phyloP scores from a whole-genome alignment of 1,140 invertebrate genomes.

The Trichonephila clavipes region DNA sequence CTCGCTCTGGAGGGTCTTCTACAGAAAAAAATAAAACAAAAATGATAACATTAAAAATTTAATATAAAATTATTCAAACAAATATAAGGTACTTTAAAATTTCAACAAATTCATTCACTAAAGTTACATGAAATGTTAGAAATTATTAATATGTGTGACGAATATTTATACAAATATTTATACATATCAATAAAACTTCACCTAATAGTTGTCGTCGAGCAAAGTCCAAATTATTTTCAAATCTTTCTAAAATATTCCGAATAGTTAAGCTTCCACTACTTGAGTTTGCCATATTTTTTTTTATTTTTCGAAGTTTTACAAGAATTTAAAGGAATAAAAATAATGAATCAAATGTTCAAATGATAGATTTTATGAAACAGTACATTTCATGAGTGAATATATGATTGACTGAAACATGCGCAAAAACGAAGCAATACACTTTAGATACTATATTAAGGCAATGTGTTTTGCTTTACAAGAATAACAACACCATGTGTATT shows the following conservation, averaged over 20 bases:
- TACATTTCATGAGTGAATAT: too few relatives aligned
- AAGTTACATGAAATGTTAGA: too few relatives aligned
- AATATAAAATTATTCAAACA: not conserved
- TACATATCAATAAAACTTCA: not conserved
- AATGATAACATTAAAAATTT: not conserved
- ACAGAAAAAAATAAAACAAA: not conserved
- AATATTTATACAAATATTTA: not conserved
- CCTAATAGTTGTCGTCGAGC: conserved; percentile 27
- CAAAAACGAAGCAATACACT: too few relatives aligned
- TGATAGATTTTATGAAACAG: too few relatives aligned
- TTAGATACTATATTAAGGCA: too few relatives aligned
- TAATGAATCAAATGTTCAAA: not conserved
- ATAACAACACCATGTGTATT: too few relatives aligned
- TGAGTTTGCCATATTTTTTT: not conserved
- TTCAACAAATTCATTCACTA: too few relatives aligned
- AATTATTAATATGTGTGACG: too few relatives aligned
- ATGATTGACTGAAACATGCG: too few relatives aligned
- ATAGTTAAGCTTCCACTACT: not conserved
- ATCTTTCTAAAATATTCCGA: conserved; percentile 12
- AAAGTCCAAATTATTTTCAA: conserved; percentile 43
- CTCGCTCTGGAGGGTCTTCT: conserved; percentile 15
- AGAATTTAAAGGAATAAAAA: not conserved
- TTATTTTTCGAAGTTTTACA: not conserved
- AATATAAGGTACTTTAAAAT: too few relatives aligned
- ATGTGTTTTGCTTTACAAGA: too few relatives aligned